Base-by-base conservation (phyloP, 2,113 vertebrate genomes). In the Corynorhinus townsendii region DNA sequence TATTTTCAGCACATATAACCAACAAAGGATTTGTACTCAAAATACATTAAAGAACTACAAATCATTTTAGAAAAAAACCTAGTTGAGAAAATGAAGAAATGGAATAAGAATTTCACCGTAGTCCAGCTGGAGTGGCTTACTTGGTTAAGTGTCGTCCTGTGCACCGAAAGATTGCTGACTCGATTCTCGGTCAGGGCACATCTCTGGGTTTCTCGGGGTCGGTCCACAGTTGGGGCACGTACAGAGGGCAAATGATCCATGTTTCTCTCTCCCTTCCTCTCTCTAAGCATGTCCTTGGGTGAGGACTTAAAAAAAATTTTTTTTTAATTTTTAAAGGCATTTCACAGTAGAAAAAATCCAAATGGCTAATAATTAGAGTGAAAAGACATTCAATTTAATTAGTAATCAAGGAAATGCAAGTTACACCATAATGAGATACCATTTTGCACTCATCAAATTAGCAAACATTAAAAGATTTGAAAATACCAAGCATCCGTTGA, bases 331-430 rank as follows among this genome's bases (percentile, higher is more conserved):
- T 62, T 62, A 28, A 66, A 89, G 45, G 40, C 73, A 79, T 90
- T 96, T 94, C 62, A 94, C 28, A 73, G 40, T 89, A 75, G 56
- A 91, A 49, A 66, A 91, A 91, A 79, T 93, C 33, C 47, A 84
- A 88, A 81, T 76, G 62, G 22, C 59, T 73, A 81, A 14, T 89
- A 81, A 68, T 69, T 68, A 9, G 12, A 40, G 49, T 28, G 28
- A 14, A 14, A 12, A 33, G 40, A 59, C 15, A 22, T 80, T n/a
- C n/a, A 87, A 12, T 9, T 75, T 85, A 90, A 81, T 85, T 90
- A 76, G 71, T 96, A 89, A 89, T 84, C 47, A 90, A 89, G 66
- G 92, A 91, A 95, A 59, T 89, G 15, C 35, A 77, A 33, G 15
- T 90, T 93, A 94, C 92, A 84, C 35, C 17, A 84, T 47, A 91